Conservation (phyloP, 1,140 invertebrate genomes). For the Lysiphlebus fabarum region DNA sequence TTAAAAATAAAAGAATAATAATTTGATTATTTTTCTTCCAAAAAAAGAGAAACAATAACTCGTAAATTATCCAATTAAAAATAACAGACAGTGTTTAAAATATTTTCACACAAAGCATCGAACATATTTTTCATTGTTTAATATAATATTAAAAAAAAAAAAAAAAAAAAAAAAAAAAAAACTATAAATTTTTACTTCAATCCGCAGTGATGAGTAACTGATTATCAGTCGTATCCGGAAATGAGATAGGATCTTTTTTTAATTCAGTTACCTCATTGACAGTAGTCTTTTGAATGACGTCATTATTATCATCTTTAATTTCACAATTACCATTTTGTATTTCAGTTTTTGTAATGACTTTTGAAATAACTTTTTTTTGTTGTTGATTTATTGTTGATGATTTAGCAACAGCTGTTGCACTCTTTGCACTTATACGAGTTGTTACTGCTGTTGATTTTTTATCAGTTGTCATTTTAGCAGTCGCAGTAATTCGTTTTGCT, state of each 20-base stretch:
- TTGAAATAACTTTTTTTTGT: conserved; percentile 50
- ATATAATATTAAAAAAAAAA: not conserved
- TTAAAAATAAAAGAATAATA: no score
- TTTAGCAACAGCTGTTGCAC: conserved; percentile 20
- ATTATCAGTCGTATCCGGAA: conserved; percentile 45
- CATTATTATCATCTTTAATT: conserved; percentile 26
- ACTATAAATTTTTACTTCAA: conserved; percentile 33
- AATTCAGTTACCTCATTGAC: conserved; percentile 45
- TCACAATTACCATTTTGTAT: conserved; percentile 45
- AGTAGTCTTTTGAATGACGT: not conserved
- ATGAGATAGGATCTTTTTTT: conserved; percentile 47
- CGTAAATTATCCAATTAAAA: not conserved
- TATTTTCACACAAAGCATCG: conserved; percentile 19
- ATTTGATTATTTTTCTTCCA: no score
- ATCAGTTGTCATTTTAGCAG: conserved; percentile 38
- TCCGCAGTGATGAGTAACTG: conserved; percentile 49
- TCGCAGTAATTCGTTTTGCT: conserved; percentile 30
- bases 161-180: not conserved
- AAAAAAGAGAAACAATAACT: no score
- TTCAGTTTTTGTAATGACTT: conserved; percentile 29
- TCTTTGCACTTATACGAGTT: conserved; percentile 22
- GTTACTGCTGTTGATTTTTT: conserved; percentile 28
- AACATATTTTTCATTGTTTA: conserved; percentile 1
- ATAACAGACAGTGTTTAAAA: conserved; percentile 16
- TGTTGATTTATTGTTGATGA: conserved; percentile 37